Evolutionary conservation across 2,113 vertebrate genomes (phyloP), one percentile per base, ranked within the genome.

Genomic region (Tachysurus fulvidraco): DNA sequence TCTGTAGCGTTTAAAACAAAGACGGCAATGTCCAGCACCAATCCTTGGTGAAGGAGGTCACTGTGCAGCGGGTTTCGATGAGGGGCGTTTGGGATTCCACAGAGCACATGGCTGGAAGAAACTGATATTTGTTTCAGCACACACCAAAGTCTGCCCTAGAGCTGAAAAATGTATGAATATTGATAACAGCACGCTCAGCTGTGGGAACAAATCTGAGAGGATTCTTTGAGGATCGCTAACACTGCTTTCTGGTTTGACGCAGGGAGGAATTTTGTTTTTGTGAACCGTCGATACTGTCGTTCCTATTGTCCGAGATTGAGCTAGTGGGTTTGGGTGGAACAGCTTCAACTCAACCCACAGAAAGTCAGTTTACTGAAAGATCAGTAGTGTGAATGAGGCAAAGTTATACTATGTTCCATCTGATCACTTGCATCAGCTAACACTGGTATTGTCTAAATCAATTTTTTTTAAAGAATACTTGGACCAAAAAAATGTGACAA

Each of bases 41-140:
- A 54, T 86, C 60, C 16, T 23, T 86, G 80, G 85, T 94, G 91
- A 95, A 93, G 88, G 92, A 90, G 88, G 52, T 88, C 92, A 90
- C 94, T 95, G 95, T 95, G 92, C 89, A 88, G 92, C 93, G 91
- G 90, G 89, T 85, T 92, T 87, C 88, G 79, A 90, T 89, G 91
- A 55, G 84, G 91, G 89, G 92, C 89, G 88, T 90, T 92, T 85
- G 89, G 90, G 94, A 95, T 95, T 95, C 95, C 94, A 91, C 88
- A 64, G 85, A 74, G 82, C 93, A 84, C 89, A 91, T 80, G 80
- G 89, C 91, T 91, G 81, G 89, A 81, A 86, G 89, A 91, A 90
- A 92, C 88, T 71, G 82, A 87, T 87, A 85, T 91, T 90, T 92
- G 91, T 93, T 87, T 84, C 91, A 90, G 74, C 81, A 71, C 55